A percentile compares a stretch with the other conserved stretches of the same genome.
Evolutionary conservation across 2,888 invertebrate genomes (phyloP).

Genomic region (Eupithecia centaureata): DNA sequence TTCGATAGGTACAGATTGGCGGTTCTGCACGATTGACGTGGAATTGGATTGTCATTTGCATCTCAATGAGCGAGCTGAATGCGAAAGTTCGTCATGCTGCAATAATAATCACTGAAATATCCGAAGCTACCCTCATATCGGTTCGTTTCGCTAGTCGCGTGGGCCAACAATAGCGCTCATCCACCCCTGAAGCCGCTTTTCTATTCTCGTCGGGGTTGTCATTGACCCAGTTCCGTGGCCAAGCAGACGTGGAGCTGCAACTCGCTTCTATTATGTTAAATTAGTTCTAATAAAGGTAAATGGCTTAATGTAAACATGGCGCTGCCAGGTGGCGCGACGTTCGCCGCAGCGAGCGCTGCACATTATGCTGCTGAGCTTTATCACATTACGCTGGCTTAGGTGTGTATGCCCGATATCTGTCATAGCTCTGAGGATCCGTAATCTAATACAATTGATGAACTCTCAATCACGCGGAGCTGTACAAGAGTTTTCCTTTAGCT

Average conservation of each 20-base stretch:
- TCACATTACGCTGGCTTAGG: conserved; percentile 43
- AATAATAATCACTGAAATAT: conserved; percentile 39
- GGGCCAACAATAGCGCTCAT: conserved; percentile 68
- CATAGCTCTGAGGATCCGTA: conserved; percentile 28
- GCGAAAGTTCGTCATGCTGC: conserved; percentile 32
- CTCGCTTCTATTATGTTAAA: conserved; percentile 64
- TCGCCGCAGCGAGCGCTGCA: conserved; percentile 43
- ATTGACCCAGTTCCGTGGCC: conserved; percentile 77
- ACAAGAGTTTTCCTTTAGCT: conserved; percentile 44
- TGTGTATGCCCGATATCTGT: conserved; percentile 31
- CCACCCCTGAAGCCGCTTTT: conserved; percentile 72
- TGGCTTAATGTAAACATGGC: conserved; percentile 62
- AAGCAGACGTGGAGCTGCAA: conserved; percentile 62
- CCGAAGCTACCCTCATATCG: conserved; percentile 39
- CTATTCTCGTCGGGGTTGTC: conserved; percentile 78
- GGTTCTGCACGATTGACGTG: conserved; percentile 21
- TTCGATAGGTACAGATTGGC: conserved; percentile 27
- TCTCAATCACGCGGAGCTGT: conserved; percentile 35
- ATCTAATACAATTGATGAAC: conserved; percentile 39
- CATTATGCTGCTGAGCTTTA: conserved; percentile 45
- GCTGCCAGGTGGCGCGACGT: conserved; percentile 56
- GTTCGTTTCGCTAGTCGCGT: conserved; percentile 50
- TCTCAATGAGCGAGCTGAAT: conserved; percentile 27
- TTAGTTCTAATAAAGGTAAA: conserved; percentile 75
- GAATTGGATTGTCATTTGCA: conserved; percentile 29